Evolutionary conservation across 2,113 vertebrate genomes (phyloP).

Genomic region (Scomber colias): DNA sequence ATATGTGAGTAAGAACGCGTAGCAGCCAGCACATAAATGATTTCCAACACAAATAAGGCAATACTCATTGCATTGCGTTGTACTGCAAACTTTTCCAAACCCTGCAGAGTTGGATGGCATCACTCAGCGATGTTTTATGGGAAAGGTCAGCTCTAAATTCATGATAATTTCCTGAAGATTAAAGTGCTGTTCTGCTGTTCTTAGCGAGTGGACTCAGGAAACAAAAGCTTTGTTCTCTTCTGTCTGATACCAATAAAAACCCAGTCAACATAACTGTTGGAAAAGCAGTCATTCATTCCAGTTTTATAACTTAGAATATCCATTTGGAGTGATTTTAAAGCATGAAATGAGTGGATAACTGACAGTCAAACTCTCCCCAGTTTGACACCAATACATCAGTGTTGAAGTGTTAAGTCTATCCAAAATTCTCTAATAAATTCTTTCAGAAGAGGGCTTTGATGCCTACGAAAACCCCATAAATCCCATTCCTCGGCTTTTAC

Average conservation of each 20-base stretch:
- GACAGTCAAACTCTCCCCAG: constrained; percentile 1
- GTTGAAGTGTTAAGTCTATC: constrained; percentile 6
- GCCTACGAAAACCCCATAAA: neutral
- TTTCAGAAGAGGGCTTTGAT: constrained; percentile 9
- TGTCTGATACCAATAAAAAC: constrained; percentile 12
- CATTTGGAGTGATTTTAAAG: constrained; percentile 23
- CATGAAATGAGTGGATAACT: constrained; percentile 29
- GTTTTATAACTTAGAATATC: constrained; percentile 18
- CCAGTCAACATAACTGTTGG: constrained; percentile 14
- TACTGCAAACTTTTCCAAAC: constrained; percentile 37
- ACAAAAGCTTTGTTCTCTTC: constrained; percentile 27
- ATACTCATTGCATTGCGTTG: neutral
- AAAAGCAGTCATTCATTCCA: neutral
- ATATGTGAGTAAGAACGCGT: neutral
- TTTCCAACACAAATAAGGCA: constrained; percentile 1
- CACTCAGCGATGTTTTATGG: constrained; percentile 45
- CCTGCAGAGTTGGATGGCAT: constrained; percentile 31
- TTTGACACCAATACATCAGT: constrained; percentile 4
- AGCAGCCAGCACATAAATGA: constrained; percentile 1
- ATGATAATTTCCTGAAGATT: constrained; percentile 39
- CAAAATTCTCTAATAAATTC: neutral
- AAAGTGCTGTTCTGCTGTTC: constrained; percentile 28
- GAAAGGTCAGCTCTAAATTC: constrained; percentile 19
- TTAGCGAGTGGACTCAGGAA: constrained; percentile 12
- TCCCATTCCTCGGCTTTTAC: neutral